Evolutionary conservation across 2,113 vertebrate genomes (phyloP).

Genomic region (Seriola dumerili): DNA sequence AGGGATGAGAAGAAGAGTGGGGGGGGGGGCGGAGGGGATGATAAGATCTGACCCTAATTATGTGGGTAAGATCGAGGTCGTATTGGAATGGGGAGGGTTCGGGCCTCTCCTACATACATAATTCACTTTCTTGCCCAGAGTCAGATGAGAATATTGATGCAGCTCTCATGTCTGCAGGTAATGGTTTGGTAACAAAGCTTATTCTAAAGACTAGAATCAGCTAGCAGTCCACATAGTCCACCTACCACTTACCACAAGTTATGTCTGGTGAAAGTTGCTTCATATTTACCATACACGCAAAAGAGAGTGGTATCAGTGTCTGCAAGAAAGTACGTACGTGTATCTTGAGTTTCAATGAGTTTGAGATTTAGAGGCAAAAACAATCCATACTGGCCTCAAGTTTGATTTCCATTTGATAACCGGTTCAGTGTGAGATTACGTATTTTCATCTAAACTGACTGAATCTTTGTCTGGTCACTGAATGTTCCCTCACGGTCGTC

Average conservation of each 20-base stretch:
- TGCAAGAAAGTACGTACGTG: too few species aligned
- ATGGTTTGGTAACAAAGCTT: not conserved
- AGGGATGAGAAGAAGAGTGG: conserved; percentile 24
- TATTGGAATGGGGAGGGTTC: conserved; percentile 7
- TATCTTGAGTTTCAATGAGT: not conserved
- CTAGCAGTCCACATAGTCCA: not conserved
- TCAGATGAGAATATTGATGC: not conserved
- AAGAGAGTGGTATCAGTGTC: too few species aligned
- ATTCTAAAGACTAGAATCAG: not conserved
- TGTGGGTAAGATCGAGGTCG: conserved; percentile 53
- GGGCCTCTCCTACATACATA: not conserved
- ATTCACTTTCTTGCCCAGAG: not conserved
- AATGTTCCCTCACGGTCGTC: not conserved
- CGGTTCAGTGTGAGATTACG: not conserved
- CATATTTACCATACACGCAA: not conserved
- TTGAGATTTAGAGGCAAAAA: not conserved
- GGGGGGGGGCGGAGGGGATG: not conserved
- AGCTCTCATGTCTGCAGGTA: not conserved
- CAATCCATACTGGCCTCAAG: too few species aligned
- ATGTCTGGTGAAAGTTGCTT: not conserved
- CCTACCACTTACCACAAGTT: not conserved
- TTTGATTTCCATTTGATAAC: not conserved
- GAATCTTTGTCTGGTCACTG: not conserved
- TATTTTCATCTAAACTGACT: not conserved
- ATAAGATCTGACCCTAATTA: conserved; percentile 72